phyloP scores from a whole-genome alignment of 1,140 invertebrate species.

The Grapholita molesta region DNA sequence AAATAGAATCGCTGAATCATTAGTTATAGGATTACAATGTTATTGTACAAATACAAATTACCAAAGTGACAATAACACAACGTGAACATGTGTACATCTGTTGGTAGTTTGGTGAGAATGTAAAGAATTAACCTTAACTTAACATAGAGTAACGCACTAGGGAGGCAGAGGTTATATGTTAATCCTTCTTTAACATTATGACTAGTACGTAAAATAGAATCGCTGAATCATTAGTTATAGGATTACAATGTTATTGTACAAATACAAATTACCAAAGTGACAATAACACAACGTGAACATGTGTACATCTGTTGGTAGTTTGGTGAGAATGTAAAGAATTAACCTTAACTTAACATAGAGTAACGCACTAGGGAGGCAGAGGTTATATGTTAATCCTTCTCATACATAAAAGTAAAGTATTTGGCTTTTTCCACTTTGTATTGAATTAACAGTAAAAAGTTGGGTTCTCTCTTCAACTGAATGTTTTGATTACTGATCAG shows the following conservation, averaged over 20 bases:
- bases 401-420: not conserved
- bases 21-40: constrained; percentile 48
- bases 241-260: constrained; percentile 36
- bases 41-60: constrained; percentile 14
- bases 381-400: not conserved
- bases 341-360: not conserved
- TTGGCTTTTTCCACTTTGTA: not conserved
- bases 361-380: not conserved
- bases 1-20: constrained; percentile 35
- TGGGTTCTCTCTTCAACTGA: not conserved
- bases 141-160: not conserved
- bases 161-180: not conserved
- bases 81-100: not conserved
- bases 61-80: not conserved
- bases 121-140: not conserved
- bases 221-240: constrained; percentile 42
- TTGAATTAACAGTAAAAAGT: not conserved
- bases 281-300: not conserved
- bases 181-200: not conserved
- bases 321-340: not conserved
- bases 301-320: too few species aligned
- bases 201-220: constrained; percentile 27
- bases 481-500: too few species aligned
- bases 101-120: not conserved
- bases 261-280: not conserved